A percentile compares a stretch with the other conserved stretches of the same genome.
Evolutionary conservation across 1,140 invertebrate genomes (phyloP).

Genomic region (Solen grandis): DNA sequence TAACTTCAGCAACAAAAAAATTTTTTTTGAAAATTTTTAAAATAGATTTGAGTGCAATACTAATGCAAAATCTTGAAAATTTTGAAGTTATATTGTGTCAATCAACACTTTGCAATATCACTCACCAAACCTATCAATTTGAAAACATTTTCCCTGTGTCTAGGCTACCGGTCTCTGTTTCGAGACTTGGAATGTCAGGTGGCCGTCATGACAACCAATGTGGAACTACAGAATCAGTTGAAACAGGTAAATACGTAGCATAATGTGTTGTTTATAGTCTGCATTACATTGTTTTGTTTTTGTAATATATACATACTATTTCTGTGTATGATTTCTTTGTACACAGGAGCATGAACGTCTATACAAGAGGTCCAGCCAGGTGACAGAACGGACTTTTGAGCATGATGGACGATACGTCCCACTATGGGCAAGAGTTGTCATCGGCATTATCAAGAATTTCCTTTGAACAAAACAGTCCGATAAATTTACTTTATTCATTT

Average conservation of each 20-base stretch:
- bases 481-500: no score
- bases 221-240: conserved; percentile 83
- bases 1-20: no score
- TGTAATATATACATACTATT: not conserved
- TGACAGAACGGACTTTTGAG: conserved; percentile 79
- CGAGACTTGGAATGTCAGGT: conserved; percentile 97
- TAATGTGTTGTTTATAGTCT: not conserved
- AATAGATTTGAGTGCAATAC: no score
- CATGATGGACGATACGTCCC: conserved; percentile 80
- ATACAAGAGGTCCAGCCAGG: conserved; percentile 82
- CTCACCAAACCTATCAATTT: no score
- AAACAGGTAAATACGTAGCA: conserved; percentile 74
- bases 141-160: no score
- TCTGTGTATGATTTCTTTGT: conserved; percentile 46
- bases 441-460: conserved; percentile 80
- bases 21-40: no score
- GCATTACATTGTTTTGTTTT: not conserved
- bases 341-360: conserved; percentile 85
- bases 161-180: conserved; percentile 92
- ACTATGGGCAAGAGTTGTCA: conserved; percentile 81
- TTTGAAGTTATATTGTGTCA: no score
- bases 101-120: no score
- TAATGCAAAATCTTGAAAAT: no score
- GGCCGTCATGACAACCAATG: conserved; percentile 91
- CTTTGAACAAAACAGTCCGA: conserved; percentile 76